These are phyloP conservation scores for Drosophila subobscura DNA, from an alignment of 1,140 invertebrate species.

Conservation along the genomic window DNA sequence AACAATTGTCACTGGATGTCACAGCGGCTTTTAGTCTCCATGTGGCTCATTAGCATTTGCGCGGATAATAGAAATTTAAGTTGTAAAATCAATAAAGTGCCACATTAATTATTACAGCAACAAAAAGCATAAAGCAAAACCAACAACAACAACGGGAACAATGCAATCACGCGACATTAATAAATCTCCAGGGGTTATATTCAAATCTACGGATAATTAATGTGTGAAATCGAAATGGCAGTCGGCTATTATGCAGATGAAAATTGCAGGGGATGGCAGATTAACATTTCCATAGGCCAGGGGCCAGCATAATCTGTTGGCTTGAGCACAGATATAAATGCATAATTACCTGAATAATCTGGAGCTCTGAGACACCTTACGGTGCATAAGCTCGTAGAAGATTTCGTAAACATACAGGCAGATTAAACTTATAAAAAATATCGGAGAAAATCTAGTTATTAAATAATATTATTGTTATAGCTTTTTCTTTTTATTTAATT, in stretches of 20 bases:
- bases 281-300: conserved; percentile 8
- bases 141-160: conserved; percentile 35
- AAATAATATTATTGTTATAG: no score
- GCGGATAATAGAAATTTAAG: conserved; percentile 60
- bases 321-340: neutral
- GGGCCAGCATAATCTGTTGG: conserved; percentile 6
- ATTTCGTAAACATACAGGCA: no score
- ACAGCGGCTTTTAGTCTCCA: neutral
- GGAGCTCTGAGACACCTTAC: no score
- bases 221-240: conserved; percentile 38
- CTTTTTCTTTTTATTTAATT: no score
- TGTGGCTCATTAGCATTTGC: conserved; percentile 46
- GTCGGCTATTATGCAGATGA: conserved; percentile 33
- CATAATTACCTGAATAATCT: neutral
- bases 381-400: no score
- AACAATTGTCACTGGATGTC: conserved; percentile 21
- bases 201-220: conserved; percentile 64
- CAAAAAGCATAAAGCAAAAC: neutral
- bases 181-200: conserved; percentile 55
- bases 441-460: no score
- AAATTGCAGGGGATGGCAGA: conserved; percentile 20
- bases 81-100: conserved; percentile 63
- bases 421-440: no score
- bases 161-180: conserved; percentile 48
- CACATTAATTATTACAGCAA: conserved; percentile 58